phyloP scores from a whole-genome alignment of 2,113 vertebrate species.

The Pipra filicauda region DNA sequence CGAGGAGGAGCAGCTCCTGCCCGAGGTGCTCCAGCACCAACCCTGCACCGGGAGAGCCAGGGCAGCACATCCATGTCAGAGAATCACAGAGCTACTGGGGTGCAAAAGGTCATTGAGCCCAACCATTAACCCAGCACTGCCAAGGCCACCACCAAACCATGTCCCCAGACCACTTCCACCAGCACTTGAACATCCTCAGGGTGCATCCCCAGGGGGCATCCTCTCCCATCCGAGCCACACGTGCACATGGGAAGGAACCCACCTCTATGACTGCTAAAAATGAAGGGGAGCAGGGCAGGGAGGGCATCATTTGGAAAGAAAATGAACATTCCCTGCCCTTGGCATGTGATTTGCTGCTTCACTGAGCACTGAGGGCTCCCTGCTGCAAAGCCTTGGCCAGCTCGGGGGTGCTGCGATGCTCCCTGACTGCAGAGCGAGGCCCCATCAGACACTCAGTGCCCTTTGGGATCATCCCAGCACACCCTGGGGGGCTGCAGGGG shows the following conservation, averaged over 20 bases:
- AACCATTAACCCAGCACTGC: not conserved
- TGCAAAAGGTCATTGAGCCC: not conserved
- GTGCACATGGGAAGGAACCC: fast-evolving
- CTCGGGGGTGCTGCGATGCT: fast-evolving
- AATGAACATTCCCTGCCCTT: not conserved
- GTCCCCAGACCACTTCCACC: not conserved
- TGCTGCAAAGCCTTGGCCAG: fast-evolving
- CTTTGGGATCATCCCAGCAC: not conserved
- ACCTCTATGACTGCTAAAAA: not conserved
- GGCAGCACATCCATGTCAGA: fast-evolving
- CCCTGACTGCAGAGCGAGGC: not conserved
- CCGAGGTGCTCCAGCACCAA: not conserved
- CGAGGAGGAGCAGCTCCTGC: not conserved
- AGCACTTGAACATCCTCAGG: fast-evolving
- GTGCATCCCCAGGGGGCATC: not conserved
- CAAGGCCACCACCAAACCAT: not conserved
- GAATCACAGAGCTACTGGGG: not conserved
- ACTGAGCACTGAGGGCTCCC: fast-evolving
- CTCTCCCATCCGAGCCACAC: not conserved
- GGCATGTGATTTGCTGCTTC: not conserved
- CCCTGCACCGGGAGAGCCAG: fast-evolving
- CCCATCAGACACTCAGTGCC: fast-evolving
- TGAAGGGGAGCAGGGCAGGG: not conserved
- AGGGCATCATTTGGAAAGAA: not conserved
- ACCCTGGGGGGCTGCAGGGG: not conserved